Conservation (phyloP, 2,888 invertebrate species). For the Carabus problematicus region DNA sequence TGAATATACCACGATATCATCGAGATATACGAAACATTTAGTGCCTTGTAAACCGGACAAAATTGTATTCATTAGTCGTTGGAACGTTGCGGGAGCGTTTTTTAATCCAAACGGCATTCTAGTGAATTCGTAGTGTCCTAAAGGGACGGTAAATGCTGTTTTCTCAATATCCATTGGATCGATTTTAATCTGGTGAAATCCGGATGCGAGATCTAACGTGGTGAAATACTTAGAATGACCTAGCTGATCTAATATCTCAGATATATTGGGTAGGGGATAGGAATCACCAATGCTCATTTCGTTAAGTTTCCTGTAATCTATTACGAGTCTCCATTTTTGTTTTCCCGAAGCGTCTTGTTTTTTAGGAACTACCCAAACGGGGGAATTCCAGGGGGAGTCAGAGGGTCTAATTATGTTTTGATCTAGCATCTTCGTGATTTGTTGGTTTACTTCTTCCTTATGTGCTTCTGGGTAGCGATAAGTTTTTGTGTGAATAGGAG, state of each 20-base stretch:
- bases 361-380: conserved; percentile 44
- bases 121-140: conserved; percentile 43
- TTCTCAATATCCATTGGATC: conserved; percentile 35
- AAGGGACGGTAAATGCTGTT: conserved; percentile 43
- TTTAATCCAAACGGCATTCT: no score
- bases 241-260: conserved; percentile 11
- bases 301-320: conserved; percentile 6
- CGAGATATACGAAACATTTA: conserved; percentile 45
- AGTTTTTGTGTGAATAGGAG: neutral
- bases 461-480: no score
- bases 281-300: conserved; percentile 8
- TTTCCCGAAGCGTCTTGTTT: conserved; percentile 44
- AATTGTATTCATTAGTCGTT: conserved; percentile 53
- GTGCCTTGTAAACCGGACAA: conserved; percentile 43
- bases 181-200: conserved; percentile 18
- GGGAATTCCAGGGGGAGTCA: conserved; percentile 28
- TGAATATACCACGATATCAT: conserved; percentile 44
- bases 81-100: conserved; percentile 56
- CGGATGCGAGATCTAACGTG: conserved; percentile 4
- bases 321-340: conserved; percentile 38
- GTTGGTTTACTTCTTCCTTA: neutral
- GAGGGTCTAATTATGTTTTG: conserved; percentile 37
- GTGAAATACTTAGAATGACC: conserved; percentile 8
- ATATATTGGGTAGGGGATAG: conserved; percentile 8
- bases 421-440: conserved; percentile 32